Conservation (phyloP, 2,888 invertebrate species). For the Copidosoma aretas region DNA sequence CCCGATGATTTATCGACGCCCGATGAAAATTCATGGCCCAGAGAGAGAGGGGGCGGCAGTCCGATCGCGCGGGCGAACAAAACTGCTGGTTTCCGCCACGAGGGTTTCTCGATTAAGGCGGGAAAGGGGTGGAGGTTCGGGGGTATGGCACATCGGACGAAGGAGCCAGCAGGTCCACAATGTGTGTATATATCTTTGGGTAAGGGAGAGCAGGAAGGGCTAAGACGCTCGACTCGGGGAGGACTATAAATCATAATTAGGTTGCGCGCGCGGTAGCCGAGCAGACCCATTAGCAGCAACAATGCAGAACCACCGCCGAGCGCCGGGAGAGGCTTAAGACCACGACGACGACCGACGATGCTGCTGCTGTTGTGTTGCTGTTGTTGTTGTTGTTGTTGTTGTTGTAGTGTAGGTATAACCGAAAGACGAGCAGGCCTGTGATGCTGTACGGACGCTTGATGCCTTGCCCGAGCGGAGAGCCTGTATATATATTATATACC, state of each 20-base stretch:
- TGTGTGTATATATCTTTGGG: no score
- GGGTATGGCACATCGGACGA: neutral
- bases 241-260: slow-evolving; percentile 60
- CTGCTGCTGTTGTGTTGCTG: no score
- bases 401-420: no score
- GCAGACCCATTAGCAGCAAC: slow-evolving; percentile 58
- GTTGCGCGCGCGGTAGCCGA: slow-evolving; percentile 54
- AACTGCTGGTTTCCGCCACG: slow-evolving; percentile 4
- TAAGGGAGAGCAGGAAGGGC: neutral
- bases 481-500: no score
- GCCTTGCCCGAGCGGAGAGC: no score
- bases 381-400: no score
- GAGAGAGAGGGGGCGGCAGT: no score
- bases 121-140: neutral
- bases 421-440: no score
- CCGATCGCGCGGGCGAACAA: neutral
- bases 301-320: slow-evolving; percentile 51
- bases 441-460: no score
- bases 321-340: slow-evolving; percentile 41
- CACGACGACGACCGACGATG: slow-evolving; percentile 15
- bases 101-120: slow-evolving; percentile 23
- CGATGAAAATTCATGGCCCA: no score
- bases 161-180: no score
- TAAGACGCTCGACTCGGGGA: slow-evolving; percentile 15
- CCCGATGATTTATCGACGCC: no score